Base-by-base conservation (phyloP, 2,888 invertebrate genomes). In the Celastrina argiolus region DNA sequence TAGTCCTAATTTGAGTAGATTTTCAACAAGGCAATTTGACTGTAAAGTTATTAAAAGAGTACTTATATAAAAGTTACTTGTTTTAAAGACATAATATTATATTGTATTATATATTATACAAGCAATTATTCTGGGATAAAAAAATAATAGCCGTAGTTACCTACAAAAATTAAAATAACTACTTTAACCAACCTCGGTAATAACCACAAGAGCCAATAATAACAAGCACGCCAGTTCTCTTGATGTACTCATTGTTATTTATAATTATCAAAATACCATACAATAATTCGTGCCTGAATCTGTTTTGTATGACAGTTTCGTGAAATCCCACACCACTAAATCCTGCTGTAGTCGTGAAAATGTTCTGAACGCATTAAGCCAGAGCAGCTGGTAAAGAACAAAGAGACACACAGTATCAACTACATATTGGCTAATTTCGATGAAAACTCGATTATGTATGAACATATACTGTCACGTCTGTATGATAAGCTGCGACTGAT, bases 191-290 rank as follows among this genome's bases (percentile, higher is more conserved):
- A 90, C 90, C 89, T 88, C 78, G 59, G 76, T 84, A 73, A 75
- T 74, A 74, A 73, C 71, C 51, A 78, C 74, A 69, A 72, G 75
- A 70, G 73, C 66, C 65, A 77, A 75, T 71, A 75, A 69, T 42
- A 82, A 42, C 42, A 78, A 68, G 75, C 77, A 77, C 63, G 78
- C 45, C 64, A 84, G 69, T 67, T 70, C 72, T 69, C 68, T 78
- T 79, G 72, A 76, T 81, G 81, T 79, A 72, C 82, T 87, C 90
- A 91, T 91, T 80, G 71, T 88, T 81, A 74, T 78, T 16, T 16
- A n/a, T n/a, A n/a, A n/a, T n/a, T n/a, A n/a, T n/a, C n/a, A n/a
- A n/a, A n/a, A n/a, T n/a, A n/a, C n/a, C n/a, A n/a, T n/a, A n/a
- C n/a, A n/a, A n/a, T n/a, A n/a, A n/a, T n/a, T n/a, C n/a, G n/a